Conservation (phyloP, 1,140 invertebrate genomes). For the Papilio machaon region DNA sequence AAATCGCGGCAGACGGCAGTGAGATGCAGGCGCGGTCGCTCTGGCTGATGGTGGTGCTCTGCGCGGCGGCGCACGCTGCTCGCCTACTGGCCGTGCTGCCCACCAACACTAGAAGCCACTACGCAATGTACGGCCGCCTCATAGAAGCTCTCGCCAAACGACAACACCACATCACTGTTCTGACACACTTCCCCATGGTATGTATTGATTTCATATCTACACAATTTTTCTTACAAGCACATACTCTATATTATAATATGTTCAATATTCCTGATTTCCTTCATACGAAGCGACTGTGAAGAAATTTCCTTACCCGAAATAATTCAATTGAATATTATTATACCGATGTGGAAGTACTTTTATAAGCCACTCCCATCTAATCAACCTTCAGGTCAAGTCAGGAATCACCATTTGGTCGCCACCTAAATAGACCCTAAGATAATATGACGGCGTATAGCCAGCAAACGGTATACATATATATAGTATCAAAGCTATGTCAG, state of each 20-base stretch:
- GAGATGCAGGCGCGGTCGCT: slow-evolving; percentile 68
- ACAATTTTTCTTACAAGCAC: not conserved
- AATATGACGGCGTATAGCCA: no score
- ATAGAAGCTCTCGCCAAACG: slow-evolving; percentile 84
- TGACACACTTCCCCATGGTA: slow-evolving; percentile 84
- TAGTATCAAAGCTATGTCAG: no score
- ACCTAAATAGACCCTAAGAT: no score
- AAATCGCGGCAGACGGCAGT: slow-evolving; percentile 60
- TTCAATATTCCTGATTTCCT: no score
- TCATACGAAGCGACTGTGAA: no score
- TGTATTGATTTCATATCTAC: slow-evolving; percentile 45
- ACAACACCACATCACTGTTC: slow-evolving; percentile 87
- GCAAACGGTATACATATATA: no score
- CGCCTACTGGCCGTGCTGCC: slow-evolving; percentile 75
- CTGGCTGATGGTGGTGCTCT: slow-evolving; percentile 56
- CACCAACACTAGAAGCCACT: slow-evolving; percentile 80
- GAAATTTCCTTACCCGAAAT: no score
- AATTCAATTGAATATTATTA: no score
- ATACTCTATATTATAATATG: not conserved
- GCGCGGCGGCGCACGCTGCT: slow-evolving; percentile 62
- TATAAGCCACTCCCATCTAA: no score
- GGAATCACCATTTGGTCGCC: no score
- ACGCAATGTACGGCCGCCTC: slow-evolving; percentile 81
- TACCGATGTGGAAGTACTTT: no score
- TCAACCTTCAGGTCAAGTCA: no score